Evolutionary conservation across 2,797 vertebrate species (phyloP), one percentile per base, ranked within the genome.

Genomic region (Mustela erminea): DNA sequence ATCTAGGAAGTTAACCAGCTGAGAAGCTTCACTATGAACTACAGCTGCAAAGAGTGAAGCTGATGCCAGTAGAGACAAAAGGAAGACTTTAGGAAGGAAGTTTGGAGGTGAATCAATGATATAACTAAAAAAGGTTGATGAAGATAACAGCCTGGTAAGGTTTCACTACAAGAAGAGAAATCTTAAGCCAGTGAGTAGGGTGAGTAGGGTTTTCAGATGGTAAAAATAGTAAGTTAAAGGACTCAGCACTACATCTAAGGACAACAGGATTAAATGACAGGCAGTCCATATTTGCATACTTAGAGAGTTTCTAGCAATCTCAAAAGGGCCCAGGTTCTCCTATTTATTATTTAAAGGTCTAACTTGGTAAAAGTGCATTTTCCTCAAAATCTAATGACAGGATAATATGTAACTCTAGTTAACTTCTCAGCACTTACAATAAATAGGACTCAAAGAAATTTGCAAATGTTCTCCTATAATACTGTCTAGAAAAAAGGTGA

Each of bases 341-440:
- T 86, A 41, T 13, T 84, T 91, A 88, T 64, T 77, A 78, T 23
- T 82, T 82, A 96, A 87, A 77, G 21, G 1, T 90, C 4, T 86
- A 68, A 96, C 60, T 54, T 54, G 49, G 29, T 70, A 77, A 85
- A 82, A 82, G 32, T 77, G 46, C 9, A 23, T 62, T 87, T 41
- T 27, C 90, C 29, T 94, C 82, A 87, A 87, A 84, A 90, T 95
- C n/a, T 70, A 87, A 38, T 77, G n/a, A 77, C 21, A 64, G 12
- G 9, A 77, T 87, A 90, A 78, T 56, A n/a, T 23, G 56, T 52
- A 84, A 86, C 8, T 38, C 87, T 81, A 85, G n/a, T 90, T 86
- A 82, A 46, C 43, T 94, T 68, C 41, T 90, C 29, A 2, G 18
- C 7, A 90, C 49, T 29, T 89, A 81, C 0, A 72, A 66, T 77